These are phyloP conservation scores for Drosophila baimaii DNA, from an alignment of 1,140 invertebrate species.

Conservation along the genomic window DNA sequence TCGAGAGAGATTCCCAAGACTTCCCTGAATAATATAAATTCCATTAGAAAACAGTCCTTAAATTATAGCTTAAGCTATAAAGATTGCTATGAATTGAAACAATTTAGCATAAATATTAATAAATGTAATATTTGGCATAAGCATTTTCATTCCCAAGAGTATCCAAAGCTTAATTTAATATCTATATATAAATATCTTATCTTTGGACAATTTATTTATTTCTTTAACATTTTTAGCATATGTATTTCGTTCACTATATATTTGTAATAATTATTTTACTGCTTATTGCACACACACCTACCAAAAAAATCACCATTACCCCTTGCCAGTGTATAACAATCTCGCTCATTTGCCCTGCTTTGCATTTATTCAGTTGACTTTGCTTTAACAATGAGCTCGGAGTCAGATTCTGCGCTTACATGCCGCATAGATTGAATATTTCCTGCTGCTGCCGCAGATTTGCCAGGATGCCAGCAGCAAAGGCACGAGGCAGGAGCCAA, in stretches of 20 bases:
- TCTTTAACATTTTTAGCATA: too few species aligned
- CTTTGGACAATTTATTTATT: not conserved
- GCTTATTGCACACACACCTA: not conserved
- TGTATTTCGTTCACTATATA: not conserved
- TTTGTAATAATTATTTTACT: not conserved
- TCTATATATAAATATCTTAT: too few species aligned
- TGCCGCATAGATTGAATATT: conserved; percentile 79
- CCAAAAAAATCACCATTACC: not conserved
- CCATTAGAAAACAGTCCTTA: not conserved
- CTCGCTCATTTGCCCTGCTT: conserved; percentile 71
- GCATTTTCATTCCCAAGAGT: too few species aligned
- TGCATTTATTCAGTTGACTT: conserved; percentile 80
- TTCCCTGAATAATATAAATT: not conserved
- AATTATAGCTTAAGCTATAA: too few species aligned
- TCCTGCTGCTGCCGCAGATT: conserved; percentile 70
- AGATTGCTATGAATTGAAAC: too few species aligned
- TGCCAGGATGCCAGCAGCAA: conserved; percentile 48
- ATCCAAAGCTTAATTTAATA: too few species aligned
- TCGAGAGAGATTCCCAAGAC: not conserved
- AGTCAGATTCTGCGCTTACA: conserved; percentile 40
- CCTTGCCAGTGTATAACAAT: conserved; percentile 19
- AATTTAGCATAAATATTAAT: too few species aligned
- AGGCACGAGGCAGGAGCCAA: not conserved
- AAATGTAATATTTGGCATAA: too few species aligned
- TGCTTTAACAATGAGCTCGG: conserved; percentile 71